Evolutionary conservation across 2,797 vertebrate species (phyloP), one percentile per base, ranked within the genome.

Genomic region (Lutjanus argentimaculatus): DNA sequence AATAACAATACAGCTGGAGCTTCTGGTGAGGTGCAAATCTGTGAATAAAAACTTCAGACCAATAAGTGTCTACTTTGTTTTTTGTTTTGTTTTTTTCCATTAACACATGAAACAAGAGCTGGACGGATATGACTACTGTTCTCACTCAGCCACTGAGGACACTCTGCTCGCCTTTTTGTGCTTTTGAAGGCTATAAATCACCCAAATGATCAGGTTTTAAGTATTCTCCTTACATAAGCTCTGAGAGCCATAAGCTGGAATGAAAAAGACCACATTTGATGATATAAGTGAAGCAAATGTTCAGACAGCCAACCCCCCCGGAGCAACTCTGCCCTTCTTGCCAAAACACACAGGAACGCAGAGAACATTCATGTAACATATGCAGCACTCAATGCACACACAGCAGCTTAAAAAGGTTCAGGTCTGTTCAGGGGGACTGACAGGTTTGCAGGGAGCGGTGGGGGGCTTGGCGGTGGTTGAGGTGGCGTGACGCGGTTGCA

Each of bases 1-100:
- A 22, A 49, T 46, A 17, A 74, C 12, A 53, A 73, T 53, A 55
- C 67, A 43, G 30, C 59, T 71, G 67, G 59, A 77, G 61, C 70
- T 77, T 87, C 49, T 83, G 79, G 59, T 79, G 58, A 90, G 19
- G 53, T 14, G 45, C 77, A 69, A 84, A 91, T 87, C 67, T 89
- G 83, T 91, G 88, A 94, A 94, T 94, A 94, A 94, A 93, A 84
- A 86, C 17, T 57, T 85, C 22, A 70, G 56, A 82, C 19, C 69
- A 61, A 30, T 6, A 51, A 63, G 10, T 21, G 49, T 84, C 57
- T 59, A 30, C 57, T 72, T 62, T 59, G 65, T 87, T 79, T 74
- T 86, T 83, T 4, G 25, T 25, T 25, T 25, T 25, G 25, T 68
- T 67, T 77, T 30, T 36, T 36, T 6, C 30, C 25, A 5, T 10